phyloP scores from a whole-genome alignment of 2,797 vertebrate genomes.

The Cossypha polioptera region DNA sequence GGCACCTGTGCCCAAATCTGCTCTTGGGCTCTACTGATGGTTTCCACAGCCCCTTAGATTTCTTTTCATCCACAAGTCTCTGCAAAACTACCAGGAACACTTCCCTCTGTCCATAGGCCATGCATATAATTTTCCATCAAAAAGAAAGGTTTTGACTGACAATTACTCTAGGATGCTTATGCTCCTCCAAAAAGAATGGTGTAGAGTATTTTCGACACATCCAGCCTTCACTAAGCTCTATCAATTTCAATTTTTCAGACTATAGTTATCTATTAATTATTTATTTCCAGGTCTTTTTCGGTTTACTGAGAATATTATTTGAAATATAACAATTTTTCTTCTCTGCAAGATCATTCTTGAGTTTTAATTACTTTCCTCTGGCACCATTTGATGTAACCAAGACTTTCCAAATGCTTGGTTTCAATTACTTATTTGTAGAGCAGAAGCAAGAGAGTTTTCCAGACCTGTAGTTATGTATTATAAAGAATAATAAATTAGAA shows the following conservation, averaged over 20 bases:
- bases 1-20: not conserved
- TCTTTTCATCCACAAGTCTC: not conserved
- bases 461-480: not conserved
- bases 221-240: not conserved
- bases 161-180: not conserved
- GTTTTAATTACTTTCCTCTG: not conserved
- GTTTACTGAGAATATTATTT: not conserved
- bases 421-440: not conserved
- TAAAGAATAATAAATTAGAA: not conserved
- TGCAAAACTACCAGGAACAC: not conserved
- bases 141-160: not conserved
- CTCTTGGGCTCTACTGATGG: accelerated
- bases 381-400: not conserved
- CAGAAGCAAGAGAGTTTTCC: not conserved
- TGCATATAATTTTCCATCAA: not conserved
- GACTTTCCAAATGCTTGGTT: not conserved
- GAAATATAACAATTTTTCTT: not conserved
- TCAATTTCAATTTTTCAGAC: not conserved
- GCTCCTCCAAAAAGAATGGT: not conserved
- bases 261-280: not conserved
- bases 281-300: not conserved
- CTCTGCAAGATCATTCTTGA: not conserved
- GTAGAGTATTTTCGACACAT: not conserved
- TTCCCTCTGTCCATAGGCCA: not conserved
- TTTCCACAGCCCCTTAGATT: not conserved